These are phyloP conservation scores for Pedetes capensis DNA, from an alignment of 2,113 vertebrate genomes.

Conservation along the genomic window DNA sequence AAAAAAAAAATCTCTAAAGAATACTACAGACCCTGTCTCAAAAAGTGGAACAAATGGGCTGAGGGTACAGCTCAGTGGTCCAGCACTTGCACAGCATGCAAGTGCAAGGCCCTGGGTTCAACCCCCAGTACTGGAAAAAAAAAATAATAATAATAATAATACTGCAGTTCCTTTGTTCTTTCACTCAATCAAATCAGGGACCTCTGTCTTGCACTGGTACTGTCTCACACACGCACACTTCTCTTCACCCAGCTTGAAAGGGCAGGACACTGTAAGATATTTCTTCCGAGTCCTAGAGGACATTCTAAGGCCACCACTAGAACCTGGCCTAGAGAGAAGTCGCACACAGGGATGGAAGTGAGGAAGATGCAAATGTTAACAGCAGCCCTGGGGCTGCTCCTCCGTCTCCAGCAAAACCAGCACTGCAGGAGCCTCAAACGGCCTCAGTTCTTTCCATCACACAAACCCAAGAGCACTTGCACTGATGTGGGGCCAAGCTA, in stretches of 20 bases:
- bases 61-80: too few relatives aligned
- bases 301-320: background rate
- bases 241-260: background rate
- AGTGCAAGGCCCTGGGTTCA: too few relatives aligned
- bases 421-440: fast-evolving
- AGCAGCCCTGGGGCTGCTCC: background rate
- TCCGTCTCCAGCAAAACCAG: background rate
- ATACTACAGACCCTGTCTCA: too few relatives aligned
- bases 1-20: too few relatives aligned
- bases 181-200: background rate
- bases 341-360: background rate
- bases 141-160: too few relatives aligned
- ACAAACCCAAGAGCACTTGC: background rate
- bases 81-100: too few relatives aligned
- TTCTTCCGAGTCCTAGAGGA: background rate
- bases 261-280: background rate
- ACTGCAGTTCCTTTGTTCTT: background rate
- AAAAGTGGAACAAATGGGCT: too few relatives aligned
- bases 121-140: too few relatives aligned
- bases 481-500: background rate
- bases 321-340: background rate
- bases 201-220: background rate
- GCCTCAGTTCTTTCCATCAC: background rate
- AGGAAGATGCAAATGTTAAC: background rate
- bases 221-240: background rate